Evolutionary conservation across 1,140 invertebrate species (phyloP), one percentile per base, ranked within the genome.

Genomic region (Drosophila lacteicornis): DNA sequence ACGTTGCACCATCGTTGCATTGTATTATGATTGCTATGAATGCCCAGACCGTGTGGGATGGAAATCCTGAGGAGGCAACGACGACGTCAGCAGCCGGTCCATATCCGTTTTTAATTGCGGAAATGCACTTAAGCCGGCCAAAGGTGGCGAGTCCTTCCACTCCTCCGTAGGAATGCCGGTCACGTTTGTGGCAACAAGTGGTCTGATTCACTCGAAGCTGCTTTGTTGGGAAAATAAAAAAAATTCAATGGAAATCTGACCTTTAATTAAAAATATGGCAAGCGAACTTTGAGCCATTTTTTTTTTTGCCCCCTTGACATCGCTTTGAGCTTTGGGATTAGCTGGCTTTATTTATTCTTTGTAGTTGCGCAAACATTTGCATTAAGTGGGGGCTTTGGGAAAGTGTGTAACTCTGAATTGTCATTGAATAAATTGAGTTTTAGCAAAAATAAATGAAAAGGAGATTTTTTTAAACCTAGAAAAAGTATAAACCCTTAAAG

Each of bases 31-130:
- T 60, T 51, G 69, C 66, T n/a, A n/a, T 27, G 47, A 42, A n/a
- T n/a, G 11, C 30, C 30, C 30, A 11, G 40, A 15, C 13, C 19
- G 19, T n/a, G 17, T 38, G 33, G 17, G 15, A 36, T 56, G 53
- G 53, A 55, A 40, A 22, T 40, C 33, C 53, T 53, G 45, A 13
- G 25, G 15, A 13, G 17, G 62, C 22, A 17, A 38, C 55, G 33
- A 12, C 50, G 17, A 12, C 42, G 30, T 30, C 25, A 45, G 57
- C 27, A 76, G 69, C 62, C 60, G 74, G 46, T 79, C 75, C 57
- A 84, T 68, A 82, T 90, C 85, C 85, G 81, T 15, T 82, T 90
- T 85, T 83, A 85, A 85, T 90, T 90, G 81, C 86, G 85, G 86
- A 90, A 90, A 80, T 90, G 81, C 79, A 85, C 53, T 87, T 87